Evolutionary conservation across 2,888 invertebrate species (phyloP).

Genomic region (Andrena marginata): DNA sequence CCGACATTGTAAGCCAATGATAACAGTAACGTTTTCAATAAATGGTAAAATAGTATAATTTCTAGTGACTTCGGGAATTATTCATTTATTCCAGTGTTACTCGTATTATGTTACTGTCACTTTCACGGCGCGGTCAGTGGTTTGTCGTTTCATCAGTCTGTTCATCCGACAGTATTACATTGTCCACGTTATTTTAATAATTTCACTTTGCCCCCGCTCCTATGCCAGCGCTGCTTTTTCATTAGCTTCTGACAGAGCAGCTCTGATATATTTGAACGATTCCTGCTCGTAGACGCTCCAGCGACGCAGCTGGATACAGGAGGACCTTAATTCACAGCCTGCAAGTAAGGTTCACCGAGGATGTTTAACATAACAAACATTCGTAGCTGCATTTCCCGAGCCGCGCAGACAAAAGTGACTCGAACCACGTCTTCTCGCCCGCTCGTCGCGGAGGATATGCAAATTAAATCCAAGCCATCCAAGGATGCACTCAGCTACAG

Average conservation of each 20-base stretch:
- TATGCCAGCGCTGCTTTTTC: background rate
- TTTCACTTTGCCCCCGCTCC: too few species aligned
- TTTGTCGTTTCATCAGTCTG: too few species aligned
- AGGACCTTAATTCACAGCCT: conserved; percentile 26
- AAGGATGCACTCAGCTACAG: conserved; percentile 52
- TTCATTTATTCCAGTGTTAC: too few species aligned
- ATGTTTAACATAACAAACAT: conserved; percentile 60
- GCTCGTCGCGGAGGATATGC: conserved; percentile 52
- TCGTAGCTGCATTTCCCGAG: conserved; percentile 31
- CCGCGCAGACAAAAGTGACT: conserved; percentile 40
- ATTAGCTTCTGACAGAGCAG: background rate
- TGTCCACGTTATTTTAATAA: too few species aligned
- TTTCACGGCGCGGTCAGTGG: too few species aligned
- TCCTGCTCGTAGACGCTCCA: background rate
- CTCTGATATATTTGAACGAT: background rate
- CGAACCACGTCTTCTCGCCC: conserved; percentile 48
- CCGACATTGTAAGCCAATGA: conserved; percentile 1
- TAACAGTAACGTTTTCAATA: background rate
- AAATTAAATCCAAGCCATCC: conserved; percentile 60
- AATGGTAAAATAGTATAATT: background rate
- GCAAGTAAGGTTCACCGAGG: conserved; percentile 36
- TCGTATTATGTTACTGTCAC: too few species aligned
- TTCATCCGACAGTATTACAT: too few species aligned
- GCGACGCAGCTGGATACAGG: background rate
- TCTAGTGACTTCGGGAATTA: too few species aligned